phyloP scores from a whole-genome alignment of 2,888 invertebrate species.

The Andrena dorsata region DNA sequence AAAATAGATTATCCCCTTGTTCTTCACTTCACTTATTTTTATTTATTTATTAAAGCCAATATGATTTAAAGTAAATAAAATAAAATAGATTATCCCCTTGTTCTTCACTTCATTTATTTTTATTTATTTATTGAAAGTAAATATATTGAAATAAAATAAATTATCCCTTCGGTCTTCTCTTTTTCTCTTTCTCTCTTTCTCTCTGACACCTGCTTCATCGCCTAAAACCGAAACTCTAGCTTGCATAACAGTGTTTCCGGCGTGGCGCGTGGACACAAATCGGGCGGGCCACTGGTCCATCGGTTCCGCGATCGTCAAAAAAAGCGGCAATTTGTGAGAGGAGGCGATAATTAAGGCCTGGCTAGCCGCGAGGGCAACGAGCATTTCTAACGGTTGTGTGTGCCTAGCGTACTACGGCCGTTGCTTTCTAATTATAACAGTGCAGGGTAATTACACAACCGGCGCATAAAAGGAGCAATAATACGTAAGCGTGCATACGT shows the following conservation, averaged over 20 bases:
- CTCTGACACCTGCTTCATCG: neutral
- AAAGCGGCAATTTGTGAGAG: constrained; percentile 36
- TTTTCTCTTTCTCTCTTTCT: neutral
- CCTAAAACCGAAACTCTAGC: neutral
- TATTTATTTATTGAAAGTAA: no score
- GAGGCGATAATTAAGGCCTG: constrained; percentile 60
- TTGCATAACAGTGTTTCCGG: constrained; percentile 29
- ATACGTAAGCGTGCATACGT: constrained; percentile 45
- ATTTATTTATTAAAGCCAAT: no score
- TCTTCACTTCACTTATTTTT: neutral
- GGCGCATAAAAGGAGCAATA: constrained; percentile 61
- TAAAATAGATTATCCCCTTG: no score
- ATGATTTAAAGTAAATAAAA: no score
- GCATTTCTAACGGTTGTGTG: constrained; percentile 59
- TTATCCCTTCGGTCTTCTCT: no score
- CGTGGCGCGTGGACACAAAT: neutral
- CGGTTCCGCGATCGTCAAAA: constrained; percentile 3
- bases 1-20: no score
- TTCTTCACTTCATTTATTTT: no score
- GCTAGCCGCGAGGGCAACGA: constrained; percentile 29
- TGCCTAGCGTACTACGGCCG: constrained; percentile 45
- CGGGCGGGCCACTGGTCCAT: constrained; percentile 13
- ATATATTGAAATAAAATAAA: no score
- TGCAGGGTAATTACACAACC: constrained; percentile 65
- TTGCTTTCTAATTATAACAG: constrained; percentile 71